Evolutionary conservation across 2,797 vertebrate genomes (phyloP), one percentile per base, ranked within the genome.

Genomic region (Heliangelus exortis): DNA sequence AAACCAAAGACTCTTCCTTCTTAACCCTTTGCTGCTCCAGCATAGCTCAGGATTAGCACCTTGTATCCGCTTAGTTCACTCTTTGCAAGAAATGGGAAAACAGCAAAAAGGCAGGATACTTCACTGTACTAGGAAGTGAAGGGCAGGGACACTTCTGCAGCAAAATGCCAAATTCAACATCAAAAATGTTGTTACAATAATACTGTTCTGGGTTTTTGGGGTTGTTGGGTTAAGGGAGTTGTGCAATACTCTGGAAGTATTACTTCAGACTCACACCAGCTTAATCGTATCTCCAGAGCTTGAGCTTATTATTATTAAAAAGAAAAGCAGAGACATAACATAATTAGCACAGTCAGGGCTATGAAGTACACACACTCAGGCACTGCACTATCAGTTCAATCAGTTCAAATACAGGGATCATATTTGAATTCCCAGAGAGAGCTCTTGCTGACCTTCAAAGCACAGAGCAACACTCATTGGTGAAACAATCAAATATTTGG

Each of bases 401-500:
- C 34, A 87, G 81, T 55, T 41, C 39, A 41, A 13, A 41, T 41
- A 41, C 39, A 41, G 13, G 91, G 47, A 61, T 69, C 63, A 33
- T 33, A 69, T 26, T 28, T 63, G 33, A 48, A 33, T 41, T 82
- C 63, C 36, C 69, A 28, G 55, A 73, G 22, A 62, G 28, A 9
- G 36, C 12, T 53, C 69, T 33, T 78, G 51, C 85, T 66, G 73
- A 82, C 85, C 59, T 86, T 78, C 87, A 84, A 69, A 72, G 75
- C 48, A 72, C n/a, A 54, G 14, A 78, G 28, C 25, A 67, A 69
- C 0, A 0, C 12, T 63, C 4, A 48, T 19, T 29, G 47, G 22
- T 5, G 31, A 61, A 71, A 55, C 61, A 74, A 51, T 2, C 39
- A 48, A 8, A 29, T 2, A 2, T 14, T 54, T 78, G 26, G 43